Evolutionary conservation across 1,140 invertebrate genomes (phyloP), one percentile per base, ranked within the genome.

Genomic region (Thalassaphorura encarpata): DNA sequence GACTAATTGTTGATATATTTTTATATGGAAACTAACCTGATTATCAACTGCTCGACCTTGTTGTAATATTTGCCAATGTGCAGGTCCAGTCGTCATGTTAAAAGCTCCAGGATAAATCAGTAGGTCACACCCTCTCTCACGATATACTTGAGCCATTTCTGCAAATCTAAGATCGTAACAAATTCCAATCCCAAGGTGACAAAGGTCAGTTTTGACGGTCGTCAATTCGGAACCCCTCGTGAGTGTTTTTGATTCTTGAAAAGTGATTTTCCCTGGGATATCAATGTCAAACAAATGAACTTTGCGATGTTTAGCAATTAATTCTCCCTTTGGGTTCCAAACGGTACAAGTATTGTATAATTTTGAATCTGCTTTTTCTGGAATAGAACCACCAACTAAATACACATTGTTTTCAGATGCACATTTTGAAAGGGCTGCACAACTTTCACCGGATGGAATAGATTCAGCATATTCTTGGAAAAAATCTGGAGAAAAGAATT

Each of bases 281-380:
- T 96, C 86, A 68, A 97, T 94, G 72, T 97, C 92, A 72, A 97
- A 97, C 27, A 97, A 76, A 75, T 97, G 94, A 67, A 94, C 83
- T 73, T 89, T 89, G 58, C 84, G 76, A 66, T 86, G 80, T 66
- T 81, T 81, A 0, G 77, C 80, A 46, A 89, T 72, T 27, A 96
- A 67, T 15, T 83, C 73, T 42, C 93, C 93, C 43, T 79, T 70
- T 0, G 83, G 82, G 66, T 81, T 80, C 84, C 87, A 97, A 5
- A 95, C 81, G 2, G 89, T 87, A 60, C 87, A 90, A 0, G 93
- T 95, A 68, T 97, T 97, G 67, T 84, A 97, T 11, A 89, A 75
- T 68, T 82, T 83, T 43, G 75, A 72, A 45, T 60, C 60, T 27
- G 79, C 79, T 58, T 73, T 73, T 41, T 66, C 78, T 0, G 91